phyloP scores from a whole-genome alignment of 37 sponge, comb jelly and placozoan species.

The Halisarca cf. caerulea region DNA sequence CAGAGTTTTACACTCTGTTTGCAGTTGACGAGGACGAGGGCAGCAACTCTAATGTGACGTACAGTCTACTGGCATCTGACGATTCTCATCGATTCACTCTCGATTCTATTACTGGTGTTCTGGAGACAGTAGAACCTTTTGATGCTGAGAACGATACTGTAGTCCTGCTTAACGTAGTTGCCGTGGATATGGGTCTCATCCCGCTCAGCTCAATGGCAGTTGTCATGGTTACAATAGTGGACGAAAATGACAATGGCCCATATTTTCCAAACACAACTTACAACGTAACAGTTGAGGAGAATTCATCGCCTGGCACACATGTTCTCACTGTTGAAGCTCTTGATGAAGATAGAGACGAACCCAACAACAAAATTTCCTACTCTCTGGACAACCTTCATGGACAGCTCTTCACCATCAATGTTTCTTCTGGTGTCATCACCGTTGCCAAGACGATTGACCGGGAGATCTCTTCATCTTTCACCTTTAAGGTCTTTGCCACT shows the following conservation, averaged over 20 bases:
- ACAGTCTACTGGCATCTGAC: neutral
- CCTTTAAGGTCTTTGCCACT: conserved; percentile 34
- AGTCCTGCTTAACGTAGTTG: conserved; percentile 40
- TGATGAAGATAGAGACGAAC: conserved; percentile 57
- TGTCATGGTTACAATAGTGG: conserved; percentile 31
- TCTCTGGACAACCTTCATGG: conserved; percentile 39
- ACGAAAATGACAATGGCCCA: conserved; percentile 61
- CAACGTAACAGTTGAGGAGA: conserved; percentile 41
- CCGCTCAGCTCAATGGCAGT: conserved; percentile 40
- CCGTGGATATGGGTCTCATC: conserved; percentile 58
- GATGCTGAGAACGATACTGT: conserved; percentile 54
- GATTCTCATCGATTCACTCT: conserved; percentile 25
- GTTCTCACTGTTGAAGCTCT: conserved; percentile 36
- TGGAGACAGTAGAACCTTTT: conserved; percentile 47
- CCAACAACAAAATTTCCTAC: conserved; percentile 48
- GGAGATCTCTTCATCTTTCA: conserved; percentile 39
- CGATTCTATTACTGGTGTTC: conserved; percentile 31
- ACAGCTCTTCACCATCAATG: conserved; percentile 33
- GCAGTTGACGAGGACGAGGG: neutral
- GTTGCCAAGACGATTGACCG: conserved; percentile 59
- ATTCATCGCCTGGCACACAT: conserved; percentile 41
- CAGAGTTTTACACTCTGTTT: neutral
- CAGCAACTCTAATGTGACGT: conserved; percentile 27
- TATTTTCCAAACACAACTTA: conserved; percentile 38
- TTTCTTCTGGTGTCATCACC: conserved; percentile 32